Base-by-base conservation (phyloP, 1,140 invertebrate genomes). In the Pseudomyrmex flavicornis region DNA sequence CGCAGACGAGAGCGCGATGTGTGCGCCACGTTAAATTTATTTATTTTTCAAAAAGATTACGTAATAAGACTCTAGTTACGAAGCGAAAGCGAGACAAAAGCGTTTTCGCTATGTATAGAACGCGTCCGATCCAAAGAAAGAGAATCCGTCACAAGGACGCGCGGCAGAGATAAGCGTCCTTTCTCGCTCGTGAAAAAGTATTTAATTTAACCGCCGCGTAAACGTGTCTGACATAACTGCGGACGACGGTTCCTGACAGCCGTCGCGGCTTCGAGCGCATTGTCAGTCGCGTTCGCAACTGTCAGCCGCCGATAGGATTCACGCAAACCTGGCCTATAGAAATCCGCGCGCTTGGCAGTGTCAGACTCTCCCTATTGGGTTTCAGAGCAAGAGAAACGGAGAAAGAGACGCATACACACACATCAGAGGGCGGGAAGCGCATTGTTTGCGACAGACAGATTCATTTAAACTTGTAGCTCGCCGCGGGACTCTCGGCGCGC, bases 381-480 rank as follows among this genome's bases (percentile, higher is more conserved):
- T 59, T 79, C 69, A 83, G 44, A 58, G 82, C 12, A 3, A 56
- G 44, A 26, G 12, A 48, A 26, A 56, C 1, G 35, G 69, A 35
- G n/a, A 54, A 50, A 54, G 52, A 52, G 20, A 69, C 70, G 54
- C 10, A 17, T 26, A 22, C 54, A 10, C 54, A 59, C 22, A 0
- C 4, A 56, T 9, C 13, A 1, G 46, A 10, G 56, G 15, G 7
- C 70, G 65, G 61, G 68, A 74, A 80, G 62, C 68, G 70, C 66
- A 90, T 92, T 91, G 90, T 92, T 90, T 90, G 90, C 50, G 58
- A 68, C 61, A 82, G 91, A 91, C 91, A 91, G 86, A 92, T 92
- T 92, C 91, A 91, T 92, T 92, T 90, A 90, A 88, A 91, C 85
- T 87, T 87, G 88, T 89, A 90, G 86, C 72, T 85, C 66, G 73